Evolutionary conservation across 2,888 invertebrate genomes (phyloP).

Genomic region (Meghimatium bilineatum): DNA sequence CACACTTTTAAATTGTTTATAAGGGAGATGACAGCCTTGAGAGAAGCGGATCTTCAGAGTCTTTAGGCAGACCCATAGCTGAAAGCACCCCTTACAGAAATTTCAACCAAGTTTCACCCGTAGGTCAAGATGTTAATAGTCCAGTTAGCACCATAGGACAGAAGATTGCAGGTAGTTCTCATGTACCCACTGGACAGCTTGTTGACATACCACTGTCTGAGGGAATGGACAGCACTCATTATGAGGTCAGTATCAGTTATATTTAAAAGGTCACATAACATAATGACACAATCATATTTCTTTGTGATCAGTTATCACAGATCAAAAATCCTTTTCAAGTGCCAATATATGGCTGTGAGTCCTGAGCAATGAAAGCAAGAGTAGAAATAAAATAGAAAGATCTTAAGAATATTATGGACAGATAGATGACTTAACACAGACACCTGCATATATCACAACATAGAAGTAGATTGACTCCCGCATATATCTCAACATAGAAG

Average conservation of each 20-base stretch:
- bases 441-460: no score
- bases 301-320: no score
- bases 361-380: no score
- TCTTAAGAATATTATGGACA: no score
- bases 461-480: no score
- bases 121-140: conserved; percentile 33
- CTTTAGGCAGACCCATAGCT: conserved; percentile 59
- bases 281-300: no score
- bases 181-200: conserved; percentile 65
- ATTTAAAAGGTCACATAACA: neutral
- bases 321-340: no score
- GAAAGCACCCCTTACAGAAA: conserved; percentile 66
- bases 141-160: neutral
- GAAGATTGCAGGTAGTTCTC: neutral
- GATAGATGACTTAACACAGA: no score
- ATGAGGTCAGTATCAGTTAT: conserved; percentile 47
- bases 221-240: conserved; percentile 54
- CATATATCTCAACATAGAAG: no score
- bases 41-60: conserved; percentile 34
- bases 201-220: conserved; percentile 70
- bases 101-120: conserved; percentile 35
- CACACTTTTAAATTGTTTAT: neutral
- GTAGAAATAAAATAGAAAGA: no score
- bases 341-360: no score
- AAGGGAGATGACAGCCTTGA: conserved; percentile 43